phyloP scores from a whole-genome alignment of 2,113 vertebrate species.

The Pogonocichla stellata region DNA sequence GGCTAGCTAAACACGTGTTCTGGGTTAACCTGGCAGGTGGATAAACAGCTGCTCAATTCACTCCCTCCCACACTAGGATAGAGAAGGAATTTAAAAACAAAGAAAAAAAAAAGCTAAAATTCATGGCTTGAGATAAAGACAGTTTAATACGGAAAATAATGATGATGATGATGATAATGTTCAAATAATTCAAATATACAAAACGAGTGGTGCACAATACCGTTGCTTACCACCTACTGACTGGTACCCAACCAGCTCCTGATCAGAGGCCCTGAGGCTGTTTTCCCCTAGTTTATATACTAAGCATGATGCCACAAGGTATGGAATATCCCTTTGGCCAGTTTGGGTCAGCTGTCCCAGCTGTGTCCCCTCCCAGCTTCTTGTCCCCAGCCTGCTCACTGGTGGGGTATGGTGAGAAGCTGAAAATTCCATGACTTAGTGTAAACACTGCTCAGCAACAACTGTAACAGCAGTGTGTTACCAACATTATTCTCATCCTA shows the following conservation, averaged over 20 bases:
- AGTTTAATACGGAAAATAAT: background rate
- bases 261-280: background rate
- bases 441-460: background rate
- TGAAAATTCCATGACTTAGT: background rate
- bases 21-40: background rate
- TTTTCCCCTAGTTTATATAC: background rate
- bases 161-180: background rate
- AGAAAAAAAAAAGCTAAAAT: background rate
- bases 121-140: background rate
- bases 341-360: background rate
- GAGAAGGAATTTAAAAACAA: background rate
- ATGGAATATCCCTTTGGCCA: background rate
- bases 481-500: background rate
- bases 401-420: background rate
- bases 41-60: background rate
- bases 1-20: background rate
- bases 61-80: background rate
- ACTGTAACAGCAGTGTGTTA: background rate
- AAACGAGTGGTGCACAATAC: background rate
- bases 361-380: background rate
- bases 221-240: rapidly evolving
- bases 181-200: background rate
- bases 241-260: background rate
- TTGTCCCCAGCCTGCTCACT: background rate
- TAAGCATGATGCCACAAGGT: background rate